phyloP scores from a whole-genome alignment of 2,888 invertebrate genomes.

The Drosophila eohydei region DNA sequence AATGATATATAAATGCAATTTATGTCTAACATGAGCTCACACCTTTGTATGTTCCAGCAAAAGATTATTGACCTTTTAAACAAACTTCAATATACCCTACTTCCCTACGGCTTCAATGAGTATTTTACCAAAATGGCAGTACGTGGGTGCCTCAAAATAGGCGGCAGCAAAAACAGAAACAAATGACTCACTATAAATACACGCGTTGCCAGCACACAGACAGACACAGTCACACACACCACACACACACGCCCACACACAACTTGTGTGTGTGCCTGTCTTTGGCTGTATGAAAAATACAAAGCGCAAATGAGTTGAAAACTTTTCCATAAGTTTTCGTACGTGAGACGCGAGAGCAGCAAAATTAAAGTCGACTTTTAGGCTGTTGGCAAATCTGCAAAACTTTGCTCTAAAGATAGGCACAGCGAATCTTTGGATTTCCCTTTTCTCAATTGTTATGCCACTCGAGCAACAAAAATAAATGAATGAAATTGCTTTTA shows the following conservation, averaged over 20 bases:
- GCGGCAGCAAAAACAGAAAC: slow-evolving; percentile 65
- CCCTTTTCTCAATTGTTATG: slow-evolving; percentile 13
- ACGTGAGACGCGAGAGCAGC: slow-evolving; percentile 43
- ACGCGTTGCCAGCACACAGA: slow-evolving; percentile 21
- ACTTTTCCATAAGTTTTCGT: slow-evolving; percentile 71
- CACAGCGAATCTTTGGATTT: background rate
- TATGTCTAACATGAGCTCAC: background rate
- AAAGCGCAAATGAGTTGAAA: slow-evolving; percentile 79
- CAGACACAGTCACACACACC: slow-evolving; percentile 18
- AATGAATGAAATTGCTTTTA: slow-evolving; percentile 7
- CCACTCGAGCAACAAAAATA: slow-evolving; percentile 31
- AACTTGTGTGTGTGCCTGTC: slow-evolving; percentile 21
- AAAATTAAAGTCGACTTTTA: slow-evolving; percentile 68
- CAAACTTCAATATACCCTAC: background rate
- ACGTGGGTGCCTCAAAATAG: slow-evolving; percentile 42
- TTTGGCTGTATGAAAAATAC: slow-evolving; percentile 71
- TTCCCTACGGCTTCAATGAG: background rate
- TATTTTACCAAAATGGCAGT: slow-evolving; percentile 11
- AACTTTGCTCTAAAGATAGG: slow-evolving; percentile 57
- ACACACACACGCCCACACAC: slow-evolving; percentile 4
- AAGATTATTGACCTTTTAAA: background rate
- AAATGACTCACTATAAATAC: slow-evolving; percentile 74
- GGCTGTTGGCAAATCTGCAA: slow-evolving; percentile 54
- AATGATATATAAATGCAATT: background rate
- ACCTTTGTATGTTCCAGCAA: background rate